Evolutionary conservation across 1,140 invertebrate genomes (phyloP).

Genomic region (Drosophila punjabiensis): DNA sequence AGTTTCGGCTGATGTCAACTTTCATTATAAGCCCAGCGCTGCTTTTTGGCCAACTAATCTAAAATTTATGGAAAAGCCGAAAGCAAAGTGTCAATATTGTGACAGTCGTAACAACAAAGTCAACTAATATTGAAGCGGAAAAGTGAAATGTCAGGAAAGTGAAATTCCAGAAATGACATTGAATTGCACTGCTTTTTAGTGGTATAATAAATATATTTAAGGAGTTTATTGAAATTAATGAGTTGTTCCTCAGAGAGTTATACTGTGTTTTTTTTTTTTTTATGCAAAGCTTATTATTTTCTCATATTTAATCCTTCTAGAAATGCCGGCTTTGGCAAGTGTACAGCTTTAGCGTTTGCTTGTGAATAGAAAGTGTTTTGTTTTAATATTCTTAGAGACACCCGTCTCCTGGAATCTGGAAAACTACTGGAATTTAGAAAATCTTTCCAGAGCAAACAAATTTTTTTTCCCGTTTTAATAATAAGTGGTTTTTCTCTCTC

Average conservation of each 20-base stretch:
- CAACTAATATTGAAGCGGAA: constrained; percentile 23
- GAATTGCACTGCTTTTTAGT: constrained; percentile 1
- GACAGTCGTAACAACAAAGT: constrained; percentile 24
- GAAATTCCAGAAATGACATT: constrained; percentile 23
- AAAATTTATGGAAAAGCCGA: constrained; percentile 76
- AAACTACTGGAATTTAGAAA: not conserved
- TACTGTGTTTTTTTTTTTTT: not conserved
- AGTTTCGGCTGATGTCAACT: constrained; percentile 38
- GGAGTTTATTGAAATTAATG: not conserved
- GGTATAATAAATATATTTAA: not conserved
- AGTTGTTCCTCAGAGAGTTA: not conserved
- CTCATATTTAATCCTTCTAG: not conserved
- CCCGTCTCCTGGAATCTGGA: not conserved
- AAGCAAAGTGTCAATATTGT: constrained; percentile 68
- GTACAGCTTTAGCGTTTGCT: too few relatives aligned
- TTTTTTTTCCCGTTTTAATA: constrained; percentile 6
- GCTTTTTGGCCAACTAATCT: constrained; percentile 70
- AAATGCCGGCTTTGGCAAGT: not conserved
- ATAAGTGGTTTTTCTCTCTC: not conserved
- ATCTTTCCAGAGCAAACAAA: not conserved
- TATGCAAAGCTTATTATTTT: not conserved
- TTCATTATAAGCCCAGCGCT: constrained; percentile 27
- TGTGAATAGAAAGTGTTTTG: too few relatives aligned
- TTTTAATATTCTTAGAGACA: not conserved
- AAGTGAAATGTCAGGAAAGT: constrained; percentile 24